Evolutionary conservation across 2,113 vertebrate genomes (phyloP).

Genomic region (Cranoglanis bouderius): DNA sequence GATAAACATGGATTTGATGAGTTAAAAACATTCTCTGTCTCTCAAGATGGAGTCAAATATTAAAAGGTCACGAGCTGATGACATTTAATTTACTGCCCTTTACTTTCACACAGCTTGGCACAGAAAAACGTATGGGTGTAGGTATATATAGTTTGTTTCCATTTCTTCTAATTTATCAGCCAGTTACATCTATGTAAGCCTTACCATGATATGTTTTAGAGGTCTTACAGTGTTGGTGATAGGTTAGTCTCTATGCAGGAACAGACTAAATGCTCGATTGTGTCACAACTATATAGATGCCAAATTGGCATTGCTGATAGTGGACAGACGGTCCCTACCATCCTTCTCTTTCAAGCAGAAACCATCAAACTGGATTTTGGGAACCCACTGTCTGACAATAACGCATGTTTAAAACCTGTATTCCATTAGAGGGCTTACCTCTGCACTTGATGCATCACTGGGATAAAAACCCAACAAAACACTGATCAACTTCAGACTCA

Average conservation of each 20-base stretch:
- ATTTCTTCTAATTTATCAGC: background rate
- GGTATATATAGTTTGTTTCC: background rate
- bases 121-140: background rate
- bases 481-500: background rate
- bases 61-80: constrained; percentile 9
- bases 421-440: constrained; percentile 9
- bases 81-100: background rate
- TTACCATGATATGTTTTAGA: background rate
- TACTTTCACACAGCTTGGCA: background rate
- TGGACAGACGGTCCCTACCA: constrained; percentile 40
- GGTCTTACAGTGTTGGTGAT: background rate
- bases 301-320: constrained; percentile 36
- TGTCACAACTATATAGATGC: constrained; percentile 15
- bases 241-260: background rate
- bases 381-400: constrained; percentile 25
- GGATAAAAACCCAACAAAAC: background rate
- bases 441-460: background rate
- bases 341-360: constrained; percentile 27
- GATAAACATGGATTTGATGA: constrained; percentile 1
- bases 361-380: constrained; percentile 25
- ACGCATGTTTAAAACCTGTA: constrained; percentile 14
- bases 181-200: background rate
- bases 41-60: background rate
- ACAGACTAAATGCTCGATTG: constrained; percentile 23
- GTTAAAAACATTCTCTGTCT: background rate